Evolutionary conservation across 2,888 invertebrate species (phyloP), one percentile per base, ranked within the genome.

Genomic region (Limnephilus rhombicus): DNA sequence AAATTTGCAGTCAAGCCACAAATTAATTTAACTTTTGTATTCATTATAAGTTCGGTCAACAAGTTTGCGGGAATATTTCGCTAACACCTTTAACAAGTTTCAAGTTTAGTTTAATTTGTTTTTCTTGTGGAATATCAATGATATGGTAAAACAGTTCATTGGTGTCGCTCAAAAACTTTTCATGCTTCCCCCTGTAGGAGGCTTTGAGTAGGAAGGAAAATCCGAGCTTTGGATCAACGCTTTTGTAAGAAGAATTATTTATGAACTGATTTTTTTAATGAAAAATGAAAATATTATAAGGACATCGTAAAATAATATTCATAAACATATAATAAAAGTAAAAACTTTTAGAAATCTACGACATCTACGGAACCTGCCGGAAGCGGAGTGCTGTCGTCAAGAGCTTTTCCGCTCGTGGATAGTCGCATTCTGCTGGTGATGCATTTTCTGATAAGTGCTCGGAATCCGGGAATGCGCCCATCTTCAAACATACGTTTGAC

Each of bases 11-110:
- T 45, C 29, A 41, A 24, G 45, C 24, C 45, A n/a, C 45, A 37
- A n/a, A 45, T 86, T 86, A 82, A 82, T 82, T 82, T 82, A 82
- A 82, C 82, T 82, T 82, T 82, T 82, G 82, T 82, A 82, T 82
- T 82, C 34, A 34, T 82, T 34, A 82, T 31, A 34, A 34, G 82
- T 31, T 82, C 29, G 34, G 82, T 82, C 82, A 82, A 82, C 34
- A 34, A 31, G 81, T 81, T 81, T 81, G 24, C 29, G 31, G 81
- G 31, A 53, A 68, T n/a, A 68, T 68, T 68, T 24, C 24, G 68
- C 24, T 68, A 68, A 68, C 68, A 68, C 68, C 68, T 68, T 68
- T 68, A 68, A 68, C 68, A 68, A 68, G 24, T 68, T 68, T 68
- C 68, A 68, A 68, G 68, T 68, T 68, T 68, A 68, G 68, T 68